Base-by-base conservation (phyloP, 2,888 invertebrate species). In the Sarcophaga subvicina region DNA sequence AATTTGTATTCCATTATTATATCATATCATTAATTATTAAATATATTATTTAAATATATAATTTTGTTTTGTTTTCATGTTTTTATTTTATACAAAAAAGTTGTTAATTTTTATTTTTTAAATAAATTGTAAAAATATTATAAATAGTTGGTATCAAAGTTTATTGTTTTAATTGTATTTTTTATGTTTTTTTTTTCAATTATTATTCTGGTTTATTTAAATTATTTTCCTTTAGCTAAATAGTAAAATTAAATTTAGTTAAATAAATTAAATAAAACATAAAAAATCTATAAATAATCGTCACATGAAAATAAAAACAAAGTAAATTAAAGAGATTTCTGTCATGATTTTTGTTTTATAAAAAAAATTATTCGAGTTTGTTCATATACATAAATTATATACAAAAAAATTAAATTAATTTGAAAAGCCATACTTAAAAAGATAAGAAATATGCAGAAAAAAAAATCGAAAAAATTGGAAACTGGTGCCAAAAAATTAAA, bases 81-180 rank as follows among this genome's bases (percentile, higher is more conserved):
- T n/a, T 66, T 14, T 66, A 11, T 71, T 22, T 71, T 59, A 54
- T 71, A 54, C 22, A 66, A 22, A 25, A 76, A 60, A 64, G 22
- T 59, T 69, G 20, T 69, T 59, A 59, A 62, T 71, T 78, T 49
- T 20, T 54, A 20, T 60, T 60, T 14, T 60, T 22, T 25, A 71
- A 71, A 54, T 71, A 54, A 20, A 66, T 60, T 45, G 49, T 81
- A 67, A 73, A 82, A 64, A 22, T 76, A 37, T 69, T 25, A 54
- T 67, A 59, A 72, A 72, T 66, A 37, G 54, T 54, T 59, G 60
- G 60, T 73, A 80, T 73, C 66, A 73, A 72, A 80, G 25, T 80
- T 67, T 72, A 66, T 69, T 76, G 54, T 77, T 47, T 59, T 27
- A n/a, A 14, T 70, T 27, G 22, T 63, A 54, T 54, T 14, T 54